Conservation (phyloP, 2,113 vertebrate genomes). For the Spilogale gracilis region DNA sequence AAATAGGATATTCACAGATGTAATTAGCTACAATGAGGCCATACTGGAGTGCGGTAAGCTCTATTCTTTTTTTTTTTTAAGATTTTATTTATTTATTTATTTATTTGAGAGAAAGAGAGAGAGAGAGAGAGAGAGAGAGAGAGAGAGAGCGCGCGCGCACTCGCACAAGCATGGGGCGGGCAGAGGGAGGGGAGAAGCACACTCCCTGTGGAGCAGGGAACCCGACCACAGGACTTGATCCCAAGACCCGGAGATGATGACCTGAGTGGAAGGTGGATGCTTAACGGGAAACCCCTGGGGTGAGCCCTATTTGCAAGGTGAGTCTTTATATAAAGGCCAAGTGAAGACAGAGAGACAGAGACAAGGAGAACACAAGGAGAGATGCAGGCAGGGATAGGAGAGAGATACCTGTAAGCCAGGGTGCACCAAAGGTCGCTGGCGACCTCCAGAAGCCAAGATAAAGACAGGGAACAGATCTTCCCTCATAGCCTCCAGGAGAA, state of each 20-base stretch:
- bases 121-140: too few species aligned
- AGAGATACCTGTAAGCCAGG: not conserved
- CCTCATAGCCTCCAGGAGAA: not conserved
- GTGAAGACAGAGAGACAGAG: not conserved
- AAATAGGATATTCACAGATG: not conserved
- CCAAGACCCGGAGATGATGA: too few species aligned
- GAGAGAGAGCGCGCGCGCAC: too few species aligned
- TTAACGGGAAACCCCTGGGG: too few species aligned
- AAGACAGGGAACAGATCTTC: not conserved
- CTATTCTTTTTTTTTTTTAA: not conserved
- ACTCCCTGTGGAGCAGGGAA: too few species aligned
- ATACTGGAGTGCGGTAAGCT: not conserved
- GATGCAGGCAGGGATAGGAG: not conserved
- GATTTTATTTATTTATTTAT: too few species aligned
- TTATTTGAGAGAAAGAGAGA: too few species aligned
- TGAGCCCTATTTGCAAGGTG: not conserved
- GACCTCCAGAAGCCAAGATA: not conserved
- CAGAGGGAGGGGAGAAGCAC: too few species aligned
- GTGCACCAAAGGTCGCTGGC: not conserved
- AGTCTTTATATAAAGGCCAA: not conserved
- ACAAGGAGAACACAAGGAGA: not conserved
- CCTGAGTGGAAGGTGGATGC: too few species aligned
- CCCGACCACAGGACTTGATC: too few species aligned
- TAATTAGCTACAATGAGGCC: not conserved
- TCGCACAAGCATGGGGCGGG: too few species aligned